phyloP scores from a whole-genome alignment of 2,888 invertebrate genomes.

The Crepidodera aurea region DNA sequence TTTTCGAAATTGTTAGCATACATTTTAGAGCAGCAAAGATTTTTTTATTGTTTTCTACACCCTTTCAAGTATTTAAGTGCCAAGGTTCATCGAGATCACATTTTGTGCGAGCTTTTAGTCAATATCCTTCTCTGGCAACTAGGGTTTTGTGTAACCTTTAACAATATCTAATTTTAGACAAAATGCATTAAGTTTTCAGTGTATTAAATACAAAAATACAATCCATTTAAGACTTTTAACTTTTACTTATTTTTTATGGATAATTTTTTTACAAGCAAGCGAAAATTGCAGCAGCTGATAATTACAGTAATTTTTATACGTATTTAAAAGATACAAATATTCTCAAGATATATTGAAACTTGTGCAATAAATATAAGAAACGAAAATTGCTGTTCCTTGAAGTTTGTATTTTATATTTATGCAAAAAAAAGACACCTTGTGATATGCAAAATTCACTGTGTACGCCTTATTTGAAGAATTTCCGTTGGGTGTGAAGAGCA shows the following conservation, averaged over 20 bases:
- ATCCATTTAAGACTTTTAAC: constrained; percentile 3
- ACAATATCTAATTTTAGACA: too few species aligned
- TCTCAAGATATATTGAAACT: background rate
- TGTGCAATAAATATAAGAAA: constrained; percentile 1
- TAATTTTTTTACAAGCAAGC: background rate
- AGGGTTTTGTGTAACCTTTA: too few species aligned
- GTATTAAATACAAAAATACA: too few species aligned
- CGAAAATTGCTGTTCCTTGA: background rate
- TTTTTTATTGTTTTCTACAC: too few species aligned
- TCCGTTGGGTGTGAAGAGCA: background rate
- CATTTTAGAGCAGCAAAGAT: too few species aligned
- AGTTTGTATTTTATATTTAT: background rate
- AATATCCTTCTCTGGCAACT: too few species aligned
- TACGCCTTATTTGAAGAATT: background rate
- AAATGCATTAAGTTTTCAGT: too few species aligned
- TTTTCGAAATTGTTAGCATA: too few species aligned
- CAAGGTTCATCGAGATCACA: too few species aligned
- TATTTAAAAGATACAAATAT: background rate
- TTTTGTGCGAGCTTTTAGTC: too few species aligned
- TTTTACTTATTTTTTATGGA: background rate
- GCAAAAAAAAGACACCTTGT: background rate
- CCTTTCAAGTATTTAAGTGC: too few species aligned
- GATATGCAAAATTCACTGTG: background rate
- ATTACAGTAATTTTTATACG: background rate
- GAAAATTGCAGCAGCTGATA: background rate